A percentile compares a stretch with the other conserved stretches of the same genome.
Evolutionary conservation across 2,113 vertebrate genomes (phyloP).

Genomic region (Gasterosteus aculeatus): DNA sequence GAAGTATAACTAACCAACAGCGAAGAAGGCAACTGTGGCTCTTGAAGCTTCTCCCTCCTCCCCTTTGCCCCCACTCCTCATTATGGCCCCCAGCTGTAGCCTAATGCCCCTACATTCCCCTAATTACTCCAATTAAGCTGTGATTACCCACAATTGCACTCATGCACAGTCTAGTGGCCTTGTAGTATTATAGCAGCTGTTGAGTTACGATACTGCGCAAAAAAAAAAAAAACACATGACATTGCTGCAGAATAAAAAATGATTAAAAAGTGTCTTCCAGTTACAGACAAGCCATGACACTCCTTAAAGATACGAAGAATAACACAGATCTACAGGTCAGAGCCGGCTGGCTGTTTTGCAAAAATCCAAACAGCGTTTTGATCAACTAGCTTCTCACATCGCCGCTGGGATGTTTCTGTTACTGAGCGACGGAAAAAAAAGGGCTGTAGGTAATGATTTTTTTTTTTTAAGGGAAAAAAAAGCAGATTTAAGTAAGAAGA

Average conservation of each 20-base stretch:
- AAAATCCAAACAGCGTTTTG: slow-evolving; percentile 27
- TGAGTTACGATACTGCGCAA: slow-evolving; percentile 52
- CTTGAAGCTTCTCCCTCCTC: slow-evolving; percentile 57
- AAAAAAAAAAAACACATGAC: slow-evolving; percentile 37
- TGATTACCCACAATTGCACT: slow-evolving; percentile 81
- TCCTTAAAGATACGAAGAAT: background rate
- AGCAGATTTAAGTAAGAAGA: slow-evolving; percentile 17
- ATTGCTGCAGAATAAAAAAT: background rate
- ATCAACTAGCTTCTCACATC: slow-evolving; percentile 18
- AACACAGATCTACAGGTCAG: background rate
- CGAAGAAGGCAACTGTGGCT: slow-evolving; percentile 70
- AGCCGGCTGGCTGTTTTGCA: slow-evolving; percentile 18
- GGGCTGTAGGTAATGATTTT: slow-evolving; percentile 27
- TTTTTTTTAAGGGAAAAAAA: background rate
- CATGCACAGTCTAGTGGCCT: slow-evolving; percentile 74
- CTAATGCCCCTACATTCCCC: slow-evolving; percentile 77
- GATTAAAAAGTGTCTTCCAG: background rate
- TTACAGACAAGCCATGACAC: background rate
- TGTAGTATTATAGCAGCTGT: slow-evolving; percentile 69
- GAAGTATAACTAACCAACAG: slow-evolving; percentile 55
- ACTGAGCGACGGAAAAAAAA: slow-evolving; percentile 27
- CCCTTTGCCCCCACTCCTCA: slow-evolving; percentile 64
- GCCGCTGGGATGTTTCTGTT: slow-evolving; percentile 9
- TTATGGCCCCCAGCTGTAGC: slow-evolving; percentile 80
- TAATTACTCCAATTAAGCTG: slow-evolving; percentile 84